Evolutionary conservation across 2,888 invertebrate species (phyloP), one percentile per base, ranked within the genome.

Genomic region (Scaptomyza parva): DNA sequence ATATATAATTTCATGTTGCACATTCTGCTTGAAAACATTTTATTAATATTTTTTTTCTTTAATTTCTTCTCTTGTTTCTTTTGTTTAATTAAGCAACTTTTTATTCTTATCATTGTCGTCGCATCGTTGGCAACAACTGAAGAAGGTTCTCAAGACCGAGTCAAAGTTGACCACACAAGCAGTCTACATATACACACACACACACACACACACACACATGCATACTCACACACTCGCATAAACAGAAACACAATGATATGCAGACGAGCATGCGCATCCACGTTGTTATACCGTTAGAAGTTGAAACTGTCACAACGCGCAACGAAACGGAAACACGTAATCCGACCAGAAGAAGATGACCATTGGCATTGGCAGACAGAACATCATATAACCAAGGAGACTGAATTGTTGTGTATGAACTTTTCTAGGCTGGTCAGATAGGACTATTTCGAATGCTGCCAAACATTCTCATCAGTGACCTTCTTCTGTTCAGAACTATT

Each of bases 1-100:
- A 26, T 51, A 52, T 47, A 51, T 69, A 22, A 28, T 61, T 81
- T 60, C 35, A 61, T 61, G 75, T 61, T 74, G 62, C 85, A 73
- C 65, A 65, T 62, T 69, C 50, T 62, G 60, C 63, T 55, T 45
- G 26, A 12, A 28, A 18, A 12, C 20, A 20, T 48, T 40, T 52
- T 24, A 22, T 26, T 8, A 26, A 24, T 9, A 17, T 41, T 39
- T 39, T 24, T 44, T 58, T 43, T 37, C 11, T 47, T n/a, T n/a
- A n/a, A 17, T 41, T 39, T 39, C 18, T 44, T 58, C 40, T 37
- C 24, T 41, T 17, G 14, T 58, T 64, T 28, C 17, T 22, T 45
- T 17, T 18, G 20, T 3, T 37, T 33, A n/a, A n/a, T 30, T 35
- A 17, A 18, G 20, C 33, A 14, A 47, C 20, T 18, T 52, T 43